Base-by-base conservation (phyloP, 2,888 invertebrate species). In the Agrypnus murinus region DNA sequence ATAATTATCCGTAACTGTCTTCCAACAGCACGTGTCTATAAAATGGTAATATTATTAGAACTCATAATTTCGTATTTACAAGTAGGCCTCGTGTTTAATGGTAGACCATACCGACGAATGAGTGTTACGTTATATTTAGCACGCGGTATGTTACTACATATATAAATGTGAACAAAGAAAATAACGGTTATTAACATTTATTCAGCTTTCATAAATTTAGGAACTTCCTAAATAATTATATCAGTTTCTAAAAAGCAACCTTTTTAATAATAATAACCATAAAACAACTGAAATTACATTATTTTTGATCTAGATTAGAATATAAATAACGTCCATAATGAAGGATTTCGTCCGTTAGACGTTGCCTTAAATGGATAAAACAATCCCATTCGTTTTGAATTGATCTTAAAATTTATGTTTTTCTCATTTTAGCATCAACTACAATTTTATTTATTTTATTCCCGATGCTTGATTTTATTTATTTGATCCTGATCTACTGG, bases 91-190 rank as follows among this genome's bases (percentile, higher is more conserved):
- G 65, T 65, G 55, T 25, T 58, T 15, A 34, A 58, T 19, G 14
- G 19, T 19, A 4, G 55, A n/a, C 9, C 31, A 12, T 46, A 17
- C 48, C 34, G 12, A 15, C 40, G 9, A 25, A 38, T 31, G 31
- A 63, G 40, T 64, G 40, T 55, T 55, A 43, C 38, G 38, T 57
- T 65, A 65, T 65, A 65, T 65, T 65, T 58, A 65, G 46, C 57
- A 53, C 19, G 57, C 31, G 25, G 55, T 55, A 40, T 43, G 58
- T 58, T 58, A 40, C 57, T 25, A 58, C 58, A 38, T n/a, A n/a
- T n/a, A n/a, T 15, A 58, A 58, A 38, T 12, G 25, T 15, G 43
- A 58, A 58, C 58, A 58, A 58, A 58, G 58, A 43, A 40, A 58
- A 58, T 58, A 58, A 58, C 58, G 31, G 55, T 48, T 48, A n/a